phyloP scores from a whole-genome alignment of 2,797 vertebrate species.

The Myioborus melanocephalus region DNA sequence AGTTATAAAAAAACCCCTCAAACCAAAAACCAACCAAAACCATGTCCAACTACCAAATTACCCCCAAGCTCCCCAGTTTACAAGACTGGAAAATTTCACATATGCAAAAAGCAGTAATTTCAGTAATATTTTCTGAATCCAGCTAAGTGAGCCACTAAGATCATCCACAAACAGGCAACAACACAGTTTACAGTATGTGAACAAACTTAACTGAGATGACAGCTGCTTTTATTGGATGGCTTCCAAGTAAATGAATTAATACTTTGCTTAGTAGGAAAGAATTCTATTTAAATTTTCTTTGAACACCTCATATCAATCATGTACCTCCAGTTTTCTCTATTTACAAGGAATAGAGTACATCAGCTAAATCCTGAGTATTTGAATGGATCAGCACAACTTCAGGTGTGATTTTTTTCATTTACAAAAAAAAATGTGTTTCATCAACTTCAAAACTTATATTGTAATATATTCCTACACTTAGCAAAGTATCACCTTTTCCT shows the following conservation, averaged over 20 bases:
- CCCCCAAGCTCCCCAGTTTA: accelerated
- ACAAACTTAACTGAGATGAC: not conserved
- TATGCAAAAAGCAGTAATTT: not conserved
- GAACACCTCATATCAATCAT: not conserved
- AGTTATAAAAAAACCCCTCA: not conserved
- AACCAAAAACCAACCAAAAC: not conserved
- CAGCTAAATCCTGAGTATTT: not conserved
- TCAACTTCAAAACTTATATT: not conserved
- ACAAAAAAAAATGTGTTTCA: not conserved
- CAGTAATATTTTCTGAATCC: not conserved
- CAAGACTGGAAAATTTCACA: not conserved
- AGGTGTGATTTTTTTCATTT: not conserved
- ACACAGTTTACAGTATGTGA: not conserved
- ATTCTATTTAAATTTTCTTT: not conserved
- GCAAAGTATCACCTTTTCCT: not conserved
- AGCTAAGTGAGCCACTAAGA: not conserved
- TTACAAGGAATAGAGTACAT: not conserved
- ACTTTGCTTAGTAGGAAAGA: not conserved
- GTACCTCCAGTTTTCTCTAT: not conserved
- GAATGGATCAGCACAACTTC: not conserved
- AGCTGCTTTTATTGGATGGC: not conserved
- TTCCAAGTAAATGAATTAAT: not conserved
- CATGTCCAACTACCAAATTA: accelerated
- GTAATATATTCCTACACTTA: not conserved
- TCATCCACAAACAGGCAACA: not conserved